Evolutionary conservation across 2,888 invertebrate genomes (phyloP).

Genomic region (Tetheella fluctuosa): DNA sequence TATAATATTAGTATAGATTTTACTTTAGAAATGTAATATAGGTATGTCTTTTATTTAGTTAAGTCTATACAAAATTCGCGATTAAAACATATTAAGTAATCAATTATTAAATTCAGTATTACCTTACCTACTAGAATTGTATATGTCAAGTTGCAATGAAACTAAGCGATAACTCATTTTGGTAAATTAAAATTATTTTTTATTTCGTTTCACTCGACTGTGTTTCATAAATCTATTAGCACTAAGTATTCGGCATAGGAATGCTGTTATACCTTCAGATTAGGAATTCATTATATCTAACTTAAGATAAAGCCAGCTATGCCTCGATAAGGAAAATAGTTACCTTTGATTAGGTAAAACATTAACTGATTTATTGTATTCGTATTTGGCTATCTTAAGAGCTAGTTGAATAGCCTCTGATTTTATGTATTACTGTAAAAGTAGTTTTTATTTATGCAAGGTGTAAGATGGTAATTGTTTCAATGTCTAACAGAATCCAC

Average conservation of each 20-base stretch:
- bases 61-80: too few relatives aligned
- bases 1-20: too few relatives aligned
- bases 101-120: too few relatives aligned
- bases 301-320: slow-evolving; percentile 60
- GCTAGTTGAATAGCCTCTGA: neutral
- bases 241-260: slow-evolving; percentile 57
- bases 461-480: slow-evolving; percentile 14
- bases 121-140: neutral
- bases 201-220: slow-evolving; percentile 36
- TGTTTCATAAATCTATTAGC: slow-evolving; percentile 49
- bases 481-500: slow-evolving; percentile 24
- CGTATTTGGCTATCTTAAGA: slow-evolving; percentile 11
- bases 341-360: slow-evolving; percentile 37
- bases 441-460: slow-evolving; percentile 6
- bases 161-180: neutral
- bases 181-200: slow-evolving; percentile 23
- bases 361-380: slow-evolving; percentile 35
- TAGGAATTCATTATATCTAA: slow-evolving; percentile 78
- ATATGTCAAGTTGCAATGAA: neutral
- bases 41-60: too few relatives aligned
- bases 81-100: too few relatives aligned
- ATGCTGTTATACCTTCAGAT: slow-evolving; percentile 68
- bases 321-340: slow-evolving; percentile 54
- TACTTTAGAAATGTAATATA: too few relatives aligned
- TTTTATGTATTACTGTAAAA: neutral